Base-by-base conservation (phyloP, 2,797 vertebrate genomes). In the Tiaroga cobitis region DNA sequence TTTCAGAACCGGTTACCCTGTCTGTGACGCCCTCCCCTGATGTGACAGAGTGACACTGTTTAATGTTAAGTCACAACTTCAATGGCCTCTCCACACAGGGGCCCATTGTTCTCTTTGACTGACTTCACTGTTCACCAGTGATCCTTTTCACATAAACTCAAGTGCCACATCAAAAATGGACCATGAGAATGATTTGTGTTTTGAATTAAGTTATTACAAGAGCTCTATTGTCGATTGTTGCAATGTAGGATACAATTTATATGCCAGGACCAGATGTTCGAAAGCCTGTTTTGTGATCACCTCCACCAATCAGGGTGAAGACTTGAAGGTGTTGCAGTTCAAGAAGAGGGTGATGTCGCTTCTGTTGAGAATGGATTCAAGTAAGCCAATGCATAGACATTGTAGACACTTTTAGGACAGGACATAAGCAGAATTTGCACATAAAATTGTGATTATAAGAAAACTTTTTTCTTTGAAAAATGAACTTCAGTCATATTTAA, bases 41-140 rank as follows among this genome's bases (percentile, higher is more conserved):
- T 69, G 76, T 73, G 77, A 80, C 68, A 80, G 41, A 56, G 76
- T 73, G 77, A 80, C 83, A 80, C 83, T 85, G 54, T 80, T 79
- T 80, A 85, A 85, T 63, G 83, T 85, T 72, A 69, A 77, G 76
- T 85, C 68, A 79, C 49, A 70, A 43, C 74, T 69, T 84, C 82
- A 84, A 56, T 41, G 73, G 32, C 43, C 68, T 29, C 82, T 56
- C 63, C n/a, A 59, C 63, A 84, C 34, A 84, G 75, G 10, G 63
- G 8, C 56, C 24, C 54, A 85, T 85, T 85, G 67, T 85, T 85
- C 83, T 69, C 67, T 72, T 70, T 63, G 39, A 61, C 76, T 85
- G 76, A 85, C 76, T 80, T 85, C 68, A 84, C 74, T 78, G 10
- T 76, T 83, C 43, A 43, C 32, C 46, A 59, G 18, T 4, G 21